Conservation (phyloP, 2,888 invertebrate species). For the Peribatodes rhomboidaria region DNA sequence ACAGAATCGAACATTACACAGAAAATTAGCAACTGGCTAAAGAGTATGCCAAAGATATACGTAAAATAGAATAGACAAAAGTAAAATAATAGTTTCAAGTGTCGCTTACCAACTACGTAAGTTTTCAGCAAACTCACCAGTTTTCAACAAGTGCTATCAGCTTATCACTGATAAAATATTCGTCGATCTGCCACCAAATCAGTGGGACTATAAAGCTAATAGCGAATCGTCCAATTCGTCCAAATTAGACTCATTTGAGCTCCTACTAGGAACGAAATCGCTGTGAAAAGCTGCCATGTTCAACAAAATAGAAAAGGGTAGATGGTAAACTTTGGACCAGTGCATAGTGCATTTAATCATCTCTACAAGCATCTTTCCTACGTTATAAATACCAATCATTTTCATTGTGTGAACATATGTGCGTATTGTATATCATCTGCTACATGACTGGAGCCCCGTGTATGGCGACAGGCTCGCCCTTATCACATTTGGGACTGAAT, state of each 20-base stretch:
- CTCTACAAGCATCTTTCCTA: too few species aligned
- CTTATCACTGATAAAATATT: slow-evolving; percentile 7
- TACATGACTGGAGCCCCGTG: too few species aligned
- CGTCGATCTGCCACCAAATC: slow-evolving; percentile 17
- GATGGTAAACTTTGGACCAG: not conserved
- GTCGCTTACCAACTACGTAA: too few species aligned
- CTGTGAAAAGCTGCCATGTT: slow-evolving; percentile 35
- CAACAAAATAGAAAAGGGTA: not conserved
- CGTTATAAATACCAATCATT: too few species aligned
- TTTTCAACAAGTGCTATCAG: not conserved
- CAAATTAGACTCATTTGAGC: slow-evolving; percentile 68
- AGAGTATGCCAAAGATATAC: too few species aligned
- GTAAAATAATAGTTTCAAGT: not conserved
- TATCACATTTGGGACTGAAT: too few species aligned
- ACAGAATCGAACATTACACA: too few species aligned
- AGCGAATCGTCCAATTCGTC: slow-evolving; percentile 59
- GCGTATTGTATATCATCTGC: too few species aligned
- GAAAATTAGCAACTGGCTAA: too few species aligned
- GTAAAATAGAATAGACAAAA: too few species aligned
- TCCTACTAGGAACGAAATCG: slow-evolving; percentile 48
- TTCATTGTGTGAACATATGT: too few species aligned
- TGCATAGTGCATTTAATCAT: not conserved
- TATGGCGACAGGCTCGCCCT: too few species aligned
- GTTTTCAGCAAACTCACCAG: not conserved
- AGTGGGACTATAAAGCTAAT: slow-evolving; percentile 50